These are phyloP conservation scores for Zele albiditarsus DNA, from an alignment of 2,888 invertebrate genomes.

Conservation along the genomic window DNA sequence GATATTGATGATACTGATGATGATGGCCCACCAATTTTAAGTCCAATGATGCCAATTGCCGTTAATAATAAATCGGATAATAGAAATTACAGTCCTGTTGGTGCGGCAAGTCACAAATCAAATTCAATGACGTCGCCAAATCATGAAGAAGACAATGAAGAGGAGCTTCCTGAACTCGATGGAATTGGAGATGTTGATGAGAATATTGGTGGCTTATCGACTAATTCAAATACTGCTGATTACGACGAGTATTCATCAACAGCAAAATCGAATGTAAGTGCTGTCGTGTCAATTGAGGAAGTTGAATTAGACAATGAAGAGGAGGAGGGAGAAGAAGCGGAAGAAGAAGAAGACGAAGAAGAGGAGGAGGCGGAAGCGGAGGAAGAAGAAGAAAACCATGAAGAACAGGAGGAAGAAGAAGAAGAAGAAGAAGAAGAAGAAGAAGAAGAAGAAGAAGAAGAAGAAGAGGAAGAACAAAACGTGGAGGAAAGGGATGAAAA, in stretches of 20 bases:
- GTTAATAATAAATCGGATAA: slow-evolving; percentile 48
- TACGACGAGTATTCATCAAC: slow-evolving; percentile 33
- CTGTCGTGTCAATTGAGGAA: slow-evolving; percentile 35
- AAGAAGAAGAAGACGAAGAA: slow-evolving; percentile 37
- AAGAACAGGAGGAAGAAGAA: slow-evolving; percentile 35
- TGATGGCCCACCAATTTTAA: slow-evolving; percentile 67
- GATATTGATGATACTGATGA: slow-evolving; percentile 61
- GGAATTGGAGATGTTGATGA: slow-evolving; percentile 19
- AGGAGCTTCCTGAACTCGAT: slow-evolving; percentile 32
- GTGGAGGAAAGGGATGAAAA: slow-evolving; percentile 46
- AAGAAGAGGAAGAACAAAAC: slow-evolving; percentile 39
- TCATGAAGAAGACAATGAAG: slow-evolving; percentile 38
- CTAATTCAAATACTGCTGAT: slow-evolving; percentile 29
- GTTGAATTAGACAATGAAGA: slow-evolving; percentile 40
- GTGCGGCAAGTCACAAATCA: slow-evolving; percentile 51
- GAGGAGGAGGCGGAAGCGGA: slow-evolving; percentile 46
- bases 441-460: slow-evolving; percentile 40
- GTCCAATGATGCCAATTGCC: slow-evolving; percentile 67
- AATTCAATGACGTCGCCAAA: slow-evolving; percentile 56
- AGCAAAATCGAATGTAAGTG: slow-evolving; percentile 39
- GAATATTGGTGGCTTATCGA: slow-evolving; percentile 17
- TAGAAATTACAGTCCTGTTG: slow-evolving; percentile 28
- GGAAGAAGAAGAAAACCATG: too few relatives aligned
- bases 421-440: slow-evolving; percentile 40
- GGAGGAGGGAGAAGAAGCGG: slow-evolving; percentile 36